Conservation (phyloP, 2,888 invertebrate species). For the Carcina quercana region DNA sequence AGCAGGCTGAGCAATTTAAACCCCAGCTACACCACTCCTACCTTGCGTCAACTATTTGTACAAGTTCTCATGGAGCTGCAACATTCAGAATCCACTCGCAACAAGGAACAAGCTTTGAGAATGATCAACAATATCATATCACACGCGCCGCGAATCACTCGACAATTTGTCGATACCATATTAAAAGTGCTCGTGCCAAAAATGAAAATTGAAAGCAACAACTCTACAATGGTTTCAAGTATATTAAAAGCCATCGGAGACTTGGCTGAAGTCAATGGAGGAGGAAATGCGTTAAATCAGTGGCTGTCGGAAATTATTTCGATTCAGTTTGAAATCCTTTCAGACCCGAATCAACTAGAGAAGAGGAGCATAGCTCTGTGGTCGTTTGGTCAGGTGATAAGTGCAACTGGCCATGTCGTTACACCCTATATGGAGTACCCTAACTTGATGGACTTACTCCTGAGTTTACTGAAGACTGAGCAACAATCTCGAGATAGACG, state of each 20-base stretch:
- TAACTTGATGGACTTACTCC: conserved; percentile 90
- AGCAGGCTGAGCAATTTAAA: conserved; percentile 94
- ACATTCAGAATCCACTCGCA: conserved; percentile 94
- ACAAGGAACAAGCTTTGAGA: conserved; percentile 96
- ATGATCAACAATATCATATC: conserved; percentile 97
- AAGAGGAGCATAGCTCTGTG: conserved; percentile 96
- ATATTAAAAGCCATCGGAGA: conserved; percentile 96
- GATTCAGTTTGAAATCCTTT: conserved; percentile 93
- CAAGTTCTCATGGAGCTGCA: conserved; percentile 95
- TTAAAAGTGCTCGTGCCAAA: conserved; percentile 93
- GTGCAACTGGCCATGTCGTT: conserved; percentile 96
- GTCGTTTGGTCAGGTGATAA: conserved; percentile 96
- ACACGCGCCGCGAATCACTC: conserved; percentile 93
- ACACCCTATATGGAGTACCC: conserved; percentile 97
- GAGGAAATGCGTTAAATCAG: conserved; percentile 89
- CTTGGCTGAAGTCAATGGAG: conserved; percentile 91
- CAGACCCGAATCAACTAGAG: conserved; percentile 94
- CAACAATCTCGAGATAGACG: conserved; percentile 89
- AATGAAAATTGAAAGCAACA: conserved; percentile 89
- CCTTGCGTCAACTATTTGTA: conserved; percentile 91
- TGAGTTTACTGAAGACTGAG: conserved; percentile 96
- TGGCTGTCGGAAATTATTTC: conserved; percentile 93
- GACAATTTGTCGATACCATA: conserved; percentile 97
- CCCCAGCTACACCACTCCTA: conserved; percentile 98
- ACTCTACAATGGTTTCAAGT: conserved; percentile 92